Evolutionary conservation across 2,888 invertebrate species (phyloP), one percentile per base, ranked within the genome.

Genomic region (Scrobipalpa costella): DNA sequence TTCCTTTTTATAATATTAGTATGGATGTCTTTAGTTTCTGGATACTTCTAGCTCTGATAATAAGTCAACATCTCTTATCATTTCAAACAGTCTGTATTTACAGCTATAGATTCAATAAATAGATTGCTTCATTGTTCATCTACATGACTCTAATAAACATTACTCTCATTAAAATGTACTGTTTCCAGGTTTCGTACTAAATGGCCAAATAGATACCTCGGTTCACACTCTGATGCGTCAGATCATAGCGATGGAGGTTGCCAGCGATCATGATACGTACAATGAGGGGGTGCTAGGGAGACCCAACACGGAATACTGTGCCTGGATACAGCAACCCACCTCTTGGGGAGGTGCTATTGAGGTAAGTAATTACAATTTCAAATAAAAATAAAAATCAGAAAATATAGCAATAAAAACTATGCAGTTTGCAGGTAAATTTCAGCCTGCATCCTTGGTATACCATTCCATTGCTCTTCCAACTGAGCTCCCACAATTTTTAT

Each of bases 341-440:
- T 96, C 97, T 0, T 99, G 99, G 99, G 98, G 98, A 67, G 99
- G 99, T 67, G 98, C 97, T 64, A 99, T 99, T 71, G 99, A 99
- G 90, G 90, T 91, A 74, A 63, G 57, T 61, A 21, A 19, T 21
- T 47, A 38, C 34, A 34, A 7, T 7, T 34, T n/a, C n/a, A 34
- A 7, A 34, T 34, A 36, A 36, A 7, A 9, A 36, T 2, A 36
- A 36, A 5, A 34, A 7, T 36, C 7, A 7, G 7, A 36, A 5
- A 6, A 36, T 36, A 7, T 34, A n/a, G n/a, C n/a, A n/a, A n/a
- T n/a, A n/a, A n/a, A n/a, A n/a, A n/a, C n/a, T n/a, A n/a, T n/a
- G n/a, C n/a, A n/a, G n/a, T n/a, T n/a, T n/a, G n/a, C n/a, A n/a
- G n/a, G n/a, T n/a, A n/a, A n/a, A n/a, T n/a, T n/a, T 27, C 27